These are phyloP conservation scores for Candidula unifasciata DNA, from an alignment of 2,888 invertebrate genomes.

Conservation along the genomic window DNA sequence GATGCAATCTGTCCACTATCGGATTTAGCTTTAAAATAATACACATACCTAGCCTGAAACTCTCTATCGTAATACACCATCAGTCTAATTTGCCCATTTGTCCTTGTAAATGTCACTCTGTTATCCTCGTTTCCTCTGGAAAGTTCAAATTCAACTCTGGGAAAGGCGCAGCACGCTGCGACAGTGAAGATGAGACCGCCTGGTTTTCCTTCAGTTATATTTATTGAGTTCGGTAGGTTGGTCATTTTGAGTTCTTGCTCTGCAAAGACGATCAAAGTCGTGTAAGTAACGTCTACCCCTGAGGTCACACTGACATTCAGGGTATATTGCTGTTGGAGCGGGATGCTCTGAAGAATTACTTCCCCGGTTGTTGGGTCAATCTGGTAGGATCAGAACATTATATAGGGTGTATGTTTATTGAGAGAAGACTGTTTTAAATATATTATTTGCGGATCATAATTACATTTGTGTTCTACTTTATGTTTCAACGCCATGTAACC, in stretches of 20 bases:
- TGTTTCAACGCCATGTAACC: too few species aligned
- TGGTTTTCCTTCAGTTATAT: slow-evolving; percentile 10
- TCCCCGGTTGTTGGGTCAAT: background rate
- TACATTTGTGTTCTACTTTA: too few species aligned
- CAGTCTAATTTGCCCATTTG: slow-evolving; percentile 57
- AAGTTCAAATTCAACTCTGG: slow-evolving; percentile 12
- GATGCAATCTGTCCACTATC: slow-evolving; percentile 55
- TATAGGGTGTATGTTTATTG: too few species aligned
- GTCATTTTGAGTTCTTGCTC: slow-evolving; percentile 41
- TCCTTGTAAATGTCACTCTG: slow-evolving; percentile 51
- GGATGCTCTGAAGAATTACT: background rate
- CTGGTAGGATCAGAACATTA: background rate
- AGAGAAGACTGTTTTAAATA: too few species aligned
- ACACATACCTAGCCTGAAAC: slow-evolving; percentile 46
- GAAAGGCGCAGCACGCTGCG: slow-evolving; percentile 44
- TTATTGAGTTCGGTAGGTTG: slow-evolving; percentile 28
- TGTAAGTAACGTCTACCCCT: slow-evolving; percentile 89
- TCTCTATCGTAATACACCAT: slow-evolving; percentile 60
- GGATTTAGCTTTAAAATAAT: slow-evolving; percentile 54
- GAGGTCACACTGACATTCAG: slow-evolving; percentile 86
- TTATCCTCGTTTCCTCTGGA: slow-evolving; percentile 43
- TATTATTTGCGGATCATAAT: too few species aligned
- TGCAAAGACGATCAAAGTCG: slow-evolving; percentile 36
- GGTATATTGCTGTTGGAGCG: slow-evolving; percentile 1
- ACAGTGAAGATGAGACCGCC: slow-evolving; percentile 3